Base-by-base conservation (phyloP, 1,140 invertebrate species). In the Drosophila biarmipes region DNA sequence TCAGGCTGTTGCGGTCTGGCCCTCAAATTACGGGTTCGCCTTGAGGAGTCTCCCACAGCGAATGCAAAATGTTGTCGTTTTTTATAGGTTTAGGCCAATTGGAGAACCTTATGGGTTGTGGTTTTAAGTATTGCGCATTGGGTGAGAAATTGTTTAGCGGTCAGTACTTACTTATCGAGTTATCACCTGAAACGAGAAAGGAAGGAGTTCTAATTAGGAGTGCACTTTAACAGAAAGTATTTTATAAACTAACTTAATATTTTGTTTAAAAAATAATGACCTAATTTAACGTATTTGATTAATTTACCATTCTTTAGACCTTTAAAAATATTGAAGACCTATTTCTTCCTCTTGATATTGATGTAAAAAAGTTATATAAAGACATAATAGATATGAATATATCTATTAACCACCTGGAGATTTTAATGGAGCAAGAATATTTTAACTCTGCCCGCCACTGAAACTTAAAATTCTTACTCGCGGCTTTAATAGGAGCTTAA, bases 151-250 rank as follows among this genome's bases (percentile, higher is more conserved):
- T 27, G 48, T 27, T 34, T 37, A 31, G 35, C 46, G 14, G 17
- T 14, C n/a, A 40, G 24, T 77, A 91, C 90, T 91, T 91, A 91
- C 90, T 91, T 91, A 91, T 91, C 38, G 90, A 90, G 55, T 85
- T 91, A 77, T 91, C 90, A 90, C 80, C 90, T 91, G 87, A n/a
- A 91, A 82, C 21, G 10, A 73, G 48, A 49, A 52, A 12, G 55
- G 35, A 69, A 45, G 46, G 17, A 3, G 14, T 17, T 48, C 34
- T 8, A 19, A 34, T 57, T 35, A 49, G 12, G 15, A 42, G 24
- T 14, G 5, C 4, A 10, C 11, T 17, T 37, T 2, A n/a, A n/a
- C 0, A 4, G 7, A 46, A 21, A 27, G 10, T 35, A 58, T 31
- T 37, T 6, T 11, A 2, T 15, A 12, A 14, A 19, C 3, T 14